Conservation (phyloP, 1,140 invertebrate genomes). For the Drosophila bifasciata region DNA sequence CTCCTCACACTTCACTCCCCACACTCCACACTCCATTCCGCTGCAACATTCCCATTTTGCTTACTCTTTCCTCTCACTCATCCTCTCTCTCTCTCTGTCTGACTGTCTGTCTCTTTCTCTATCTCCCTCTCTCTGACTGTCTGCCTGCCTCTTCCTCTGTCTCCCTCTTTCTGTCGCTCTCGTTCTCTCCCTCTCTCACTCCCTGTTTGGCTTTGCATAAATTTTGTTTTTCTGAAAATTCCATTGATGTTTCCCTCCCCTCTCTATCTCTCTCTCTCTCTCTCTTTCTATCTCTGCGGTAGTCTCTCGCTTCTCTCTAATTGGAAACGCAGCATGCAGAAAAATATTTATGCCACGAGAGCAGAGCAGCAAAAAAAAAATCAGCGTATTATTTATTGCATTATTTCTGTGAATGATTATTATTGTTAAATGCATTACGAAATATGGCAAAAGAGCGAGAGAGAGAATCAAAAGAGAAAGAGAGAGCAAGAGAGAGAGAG, state of each 20-base stretch:
- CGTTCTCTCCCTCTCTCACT: background rate
- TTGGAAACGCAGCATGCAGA: slow-evolving; percentile 11
- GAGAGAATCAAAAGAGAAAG: background rate
- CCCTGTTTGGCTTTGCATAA: slow-evolving; percentile 31
- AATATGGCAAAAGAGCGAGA: slow-evolving; percentile 35
- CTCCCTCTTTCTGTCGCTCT: background rate
- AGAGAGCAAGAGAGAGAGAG: background rate
- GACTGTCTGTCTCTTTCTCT: background rate
- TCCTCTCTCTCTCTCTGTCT: background rate
- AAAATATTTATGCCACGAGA: slow-evolving; percentile 23
- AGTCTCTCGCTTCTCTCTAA: background rate
- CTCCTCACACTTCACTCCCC: background rate
- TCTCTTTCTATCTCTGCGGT: background rate
- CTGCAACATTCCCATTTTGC: background rate
- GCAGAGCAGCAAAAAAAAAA: background rate
- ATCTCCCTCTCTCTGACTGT: background rate
- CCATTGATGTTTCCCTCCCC: slow-evolving; percentile 2
- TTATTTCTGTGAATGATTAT: slow-evolving; percentile 27
- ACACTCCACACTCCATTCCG: background rate
- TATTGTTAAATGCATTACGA: slow-evolving; percentile 53
- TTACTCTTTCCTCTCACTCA: background rate
- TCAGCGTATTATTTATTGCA: slow-evolving; percentile 23
- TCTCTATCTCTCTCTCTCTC: too few relatives aligned
- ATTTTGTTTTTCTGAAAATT: slow-evolving; percentile 30
- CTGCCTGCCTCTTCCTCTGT: background rate